phyloP scores from a whole-genome alignment of 2,797 vertebrate species.

The Pseudomugil gertrudae region DNA sequence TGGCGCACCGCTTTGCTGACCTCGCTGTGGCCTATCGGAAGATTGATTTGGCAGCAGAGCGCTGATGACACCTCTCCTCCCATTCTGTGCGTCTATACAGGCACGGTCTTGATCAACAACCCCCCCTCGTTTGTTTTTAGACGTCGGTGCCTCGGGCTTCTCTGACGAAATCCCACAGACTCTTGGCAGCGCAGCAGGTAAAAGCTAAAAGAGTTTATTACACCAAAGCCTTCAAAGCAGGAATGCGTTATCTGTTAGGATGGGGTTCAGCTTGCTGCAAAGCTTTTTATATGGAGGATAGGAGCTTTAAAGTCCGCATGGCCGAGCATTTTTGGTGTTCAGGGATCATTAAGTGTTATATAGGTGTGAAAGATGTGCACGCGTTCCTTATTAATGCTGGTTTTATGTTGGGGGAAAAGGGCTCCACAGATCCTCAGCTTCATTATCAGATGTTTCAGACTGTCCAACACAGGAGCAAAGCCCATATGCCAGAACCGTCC shows the following conservation, averaged over 20 bases:
- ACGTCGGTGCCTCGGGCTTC: constrained; percentile 62
- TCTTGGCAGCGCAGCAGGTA: constrained; percentile 52
- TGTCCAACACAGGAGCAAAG: constrained; percentile 46
- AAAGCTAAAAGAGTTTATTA: constrained; percentile 52
- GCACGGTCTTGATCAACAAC: constrained; percentile 67
- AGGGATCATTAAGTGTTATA: not conserved
- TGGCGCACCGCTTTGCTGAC: constrained; percentile 37
- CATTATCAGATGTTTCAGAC: not conserved
- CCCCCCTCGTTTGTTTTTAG: constrained; percentile 65
- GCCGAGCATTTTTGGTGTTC: not conserved
- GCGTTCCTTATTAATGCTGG: not conserved
- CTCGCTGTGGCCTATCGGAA: constrained; percentile 46
- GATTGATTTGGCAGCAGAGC: constrained; percentile 65
- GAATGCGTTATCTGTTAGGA: constrained; percentile 50
- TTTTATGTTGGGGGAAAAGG: not conserved
- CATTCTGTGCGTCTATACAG: constrained; percentile 50
- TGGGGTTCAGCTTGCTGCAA: constrained; percentile 9
- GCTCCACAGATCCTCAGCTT: not conserved
- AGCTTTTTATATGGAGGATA: constrained; percentile 23
- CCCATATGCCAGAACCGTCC: constrained; percentile 46
- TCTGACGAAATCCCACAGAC: constrained; percentile 68
- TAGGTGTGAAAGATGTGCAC: not conserved
- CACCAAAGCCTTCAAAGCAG: constrained; percentile 53
- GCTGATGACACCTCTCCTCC: constrained; percentile 53
- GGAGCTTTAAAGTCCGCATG: not conserved